Evolutionary conservation across 2,888 invertebrate genomes (phyloP).

Genomic region (Antitype chi): DNA sequence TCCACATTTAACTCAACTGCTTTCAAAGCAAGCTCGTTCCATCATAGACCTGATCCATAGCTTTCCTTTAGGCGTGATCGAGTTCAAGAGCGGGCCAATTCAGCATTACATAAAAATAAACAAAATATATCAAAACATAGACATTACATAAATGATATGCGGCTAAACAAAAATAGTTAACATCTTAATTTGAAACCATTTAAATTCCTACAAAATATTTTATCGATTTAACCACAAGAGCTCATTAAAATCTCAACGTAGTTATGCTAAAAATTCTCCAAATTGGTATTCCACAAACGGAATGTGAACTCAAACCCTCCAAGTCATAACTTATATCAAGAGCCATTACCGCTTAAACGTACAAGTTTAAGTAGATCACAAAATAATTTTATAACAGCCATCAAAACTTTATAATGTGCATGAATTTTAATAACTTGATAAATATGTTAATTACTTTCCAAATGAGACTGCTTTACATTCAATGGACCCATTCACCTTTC

Average conservation of each 20-base stretch:
- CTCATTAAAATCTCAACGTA: constrained; percentile 3
- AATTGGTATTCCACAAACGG: constrained; percentile 20
- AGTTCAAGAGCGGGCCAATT: too few relatives aligned
- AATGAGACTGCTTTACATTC: constrained; percentile 44
- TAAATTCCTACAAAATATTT: background rate
- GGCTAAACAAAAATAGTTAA: background rate
- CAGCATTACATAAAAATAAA: too few relatives aligned
- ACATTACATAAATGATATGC: background rate
- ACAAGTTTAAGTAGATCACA: constrained; percentile 43
- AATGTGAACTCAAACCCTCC: constrained; percentile 31
- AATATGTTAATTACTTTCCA: constrained; percentile 54
- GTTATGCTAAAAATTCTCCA: constrained; percentile 26
- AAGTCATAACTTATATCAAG: constrained; percentile 34
- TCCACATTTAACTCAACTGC: too few relatives aligned
- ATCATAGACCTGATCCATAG: too few relatives aligned
- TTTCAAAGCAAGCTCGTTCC: too few relatives aligned
- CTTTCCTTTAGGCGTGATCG: too few relatives aligned
- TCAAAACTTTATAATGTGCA: constrained; percentile 50
- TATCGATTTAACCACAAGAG: constrained; percentile 1
- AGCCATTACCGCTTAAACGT: constrained; percentile 21
- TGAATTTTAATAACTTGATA: constrained; percentile 50
- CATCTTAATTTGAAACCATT: background rate
- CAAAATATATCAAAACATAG: background rate
- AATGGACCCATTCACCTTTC: constrained; percentile 17
- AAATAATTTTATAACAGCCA: constrained; percentile 45